Conservation (phyloP, 2,888 invertebrate species). For the Melikaiella ostensackeni region DNA sequence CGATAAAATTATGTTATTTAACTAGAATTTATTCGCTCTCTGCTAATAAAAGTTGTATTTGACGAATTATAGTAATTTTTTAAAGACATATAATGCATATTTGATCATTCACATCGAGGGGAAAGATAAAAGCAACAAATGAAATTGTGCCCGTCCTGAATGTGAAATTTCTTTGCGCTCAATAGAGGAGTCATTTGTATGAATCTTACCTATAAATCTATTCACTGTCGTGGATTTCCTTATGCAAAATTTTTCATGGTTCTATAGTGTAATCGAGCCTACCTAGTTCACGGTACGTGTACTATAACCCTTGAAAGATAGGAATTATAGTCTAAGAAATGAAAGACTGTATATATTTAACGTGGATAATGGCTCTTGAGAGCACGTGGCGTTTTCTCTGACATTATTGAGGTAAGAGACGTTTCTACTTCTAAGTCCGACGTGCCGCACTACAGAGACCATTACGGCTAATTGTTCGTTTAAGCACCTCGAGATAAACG, state of each 20-base stretch:
- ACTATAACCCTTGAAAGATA: not conserved
- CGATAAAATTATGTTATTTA: no score
- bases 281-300: not conserved
- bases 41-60: no score
- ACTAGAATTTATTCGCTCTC: no score
- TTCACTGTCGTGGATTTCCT: constrained; percentile 19
- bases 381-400: constrained; percentile 51
- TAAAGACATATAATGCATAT: not conserved
- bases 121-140: not conserved
- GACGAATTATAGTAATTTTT: no score
- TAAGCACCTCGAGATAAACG: not conserved
- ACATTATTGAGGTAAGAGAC: constrained; percentile 52
- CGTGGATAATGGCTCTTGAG: constrained; percentile 50
- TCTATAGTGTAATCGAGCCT: not conserved
- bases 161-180: not conserved
- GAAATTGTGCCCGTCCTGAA: not conserved
- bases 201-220: constrained; percentile 36
- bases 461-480: constrained; percentile 42
- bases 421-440: constrained; percentile 54
- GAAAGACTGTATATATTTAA: constrained; percentile 5
- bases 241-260: constrained; percentile 18
- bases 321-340: constrained; percentile 20
- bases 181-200: constrained; percentile 10
- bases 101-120: not conserved
- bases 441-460: constrained; percentile 41